These are phyloP conservation scores for Calycopis cecrops DNA, from an alignment of 1,140 invertebrate genomes.

Conservation along the genomic window DNA sequence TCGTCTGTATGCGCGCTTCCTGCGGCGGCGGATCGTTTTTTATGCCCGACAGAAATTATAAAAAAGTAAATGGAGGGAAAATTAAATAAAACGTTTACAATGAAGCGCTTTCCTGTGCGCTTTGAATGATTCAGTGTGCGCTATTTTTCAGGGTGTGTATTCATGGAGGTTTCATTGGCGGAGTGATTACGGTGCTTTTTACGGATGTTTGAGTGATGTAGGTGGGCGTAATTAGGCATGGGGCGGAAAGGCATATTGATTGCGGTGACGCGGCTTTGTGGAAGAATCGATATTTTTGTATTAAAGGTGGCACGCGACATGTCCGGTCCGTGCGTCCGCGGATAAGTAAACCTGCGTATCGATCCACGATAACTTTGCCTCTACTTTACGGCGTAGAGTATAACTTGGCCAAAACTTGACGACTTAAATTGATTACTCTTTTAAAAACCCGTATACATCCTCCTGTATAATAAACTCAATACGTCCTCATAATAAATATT, in stretches of 20 bases:
- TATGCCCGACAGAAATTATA: constrained; percentile 73
- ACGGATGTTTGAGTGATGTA: constrained; percentile 68
- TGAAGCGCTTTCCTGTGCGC: constrained; percentile 72
- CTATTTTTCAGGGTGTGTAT: constrained; percentile 59
- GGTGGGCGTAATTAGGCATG: constrained; percentile 71
- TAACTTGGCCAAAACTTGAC: constrained; percentile 50
- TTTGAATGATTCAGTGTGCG: constrained; percentile 68
- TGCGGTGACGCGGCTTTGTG: constrained; percentile 71
- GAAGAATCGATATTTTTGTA: constrained; percentile 74
- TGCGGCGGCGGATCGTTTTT: constrained; percentile 72
- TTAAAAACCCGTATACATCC: too few species aligned
- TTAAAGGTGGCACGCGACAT: constrained; percentile 69
- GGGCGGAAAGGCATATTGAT: constrained; percentile 73
- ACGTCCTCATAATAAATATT: too few species aligned
- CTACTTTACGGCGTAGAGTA: constrained; percentile 57
- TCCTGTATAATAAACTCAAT: too few species aligned
- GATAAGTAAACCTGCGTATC: constrained; percentile 61
- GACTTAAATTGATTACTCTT: constrained; percentile 20
- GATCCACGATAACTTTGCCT: constrained; percentile 61
- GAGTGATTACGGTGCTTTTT: constrained; percentile 60
- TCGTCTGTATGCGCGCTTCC: constrained; percentile 61
- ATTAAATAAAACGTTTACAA: constrained; percentile 75
- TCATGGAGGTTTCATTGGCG: constrained; percentile 36
- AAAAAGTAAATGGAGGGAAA: constrained; percentile 74
- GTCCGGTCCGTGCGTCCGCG: constrained; percentile 56